Conservation (phyloP, 2,797 vertebrate species). For the Trematomus bernacchii region DNA sequence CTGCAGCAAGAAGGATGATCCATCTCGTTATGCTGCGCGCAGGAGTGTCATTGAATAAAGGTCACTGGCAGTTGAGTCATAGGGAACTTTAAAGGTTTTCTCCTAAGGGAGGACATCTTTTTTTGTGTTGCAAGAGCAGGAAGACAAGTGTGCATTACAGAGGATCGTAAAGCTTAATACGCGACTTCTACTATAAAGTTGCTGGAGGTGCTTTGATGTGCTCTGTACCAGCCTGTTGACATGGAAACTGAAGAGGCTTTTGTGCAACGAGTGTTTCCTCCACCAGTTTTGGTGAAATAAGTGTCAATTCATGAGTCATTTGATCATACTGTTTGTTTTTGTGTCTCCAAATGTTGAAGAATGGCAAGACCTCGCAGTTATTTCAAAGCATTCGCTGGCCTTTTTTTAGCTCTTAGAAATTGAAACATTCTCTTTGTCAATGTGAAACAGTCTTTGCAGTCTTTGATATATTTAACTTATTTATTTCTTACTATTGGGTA, state of each 20-base stretch:
- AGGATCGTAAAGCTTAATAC: slow-evolving; percentile 14
- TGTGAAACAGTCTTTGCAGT: slow-evolving; percentile 1
- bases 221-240: slow-evolving; percentile 63
- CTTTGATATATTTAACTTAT: slow-evolving; percentile 35
- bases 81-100: slow-evolving; percentile 44
- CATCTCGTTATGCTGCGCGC: slow-evolving; percentile 44
- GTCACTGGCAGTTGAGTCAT: slow-evolving; percentile 54
- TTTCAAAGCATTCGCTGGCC: not conserved
- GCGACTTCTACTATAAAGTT: slow-evolving; percentile 20
- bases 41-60: slow-evolving; percentile 58
- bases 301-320: slow-evolving; percentile 48
- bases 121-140: slow-evolving; percentile 23
- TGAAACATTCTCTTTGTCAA: slow-evolving; percentile 1
- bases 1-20: slow-evolving; percentile 43
- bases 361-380: slow-evolving; percentile 5
- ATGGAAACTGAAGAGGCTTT: slow-evolving; percentile 71
- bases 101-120: slow-evolving; percentile 28
- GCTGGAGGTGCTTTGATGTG: slow-evolving; percentile 40
- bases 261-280: slow-evolving; percentile 52
- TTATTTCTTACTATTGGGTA: slow-evolving; percentile 36
- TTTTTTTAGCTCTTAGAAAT: slow-evolving; percentile 25
- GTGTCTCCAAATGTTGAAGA: slow-evolving; percentile 7
- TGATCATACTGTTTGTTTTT: slow-evolving; percentile 26
- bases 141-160: slow-evolving; percentile 16
- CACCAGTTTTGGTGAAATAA: slow-evolving; percentile 42